Evolutionary conservation across 2,113 vertebrate species (phyloP), one percentile per base, ranked within the genome.

Genomic region (Archilochus colubris): DNA sequence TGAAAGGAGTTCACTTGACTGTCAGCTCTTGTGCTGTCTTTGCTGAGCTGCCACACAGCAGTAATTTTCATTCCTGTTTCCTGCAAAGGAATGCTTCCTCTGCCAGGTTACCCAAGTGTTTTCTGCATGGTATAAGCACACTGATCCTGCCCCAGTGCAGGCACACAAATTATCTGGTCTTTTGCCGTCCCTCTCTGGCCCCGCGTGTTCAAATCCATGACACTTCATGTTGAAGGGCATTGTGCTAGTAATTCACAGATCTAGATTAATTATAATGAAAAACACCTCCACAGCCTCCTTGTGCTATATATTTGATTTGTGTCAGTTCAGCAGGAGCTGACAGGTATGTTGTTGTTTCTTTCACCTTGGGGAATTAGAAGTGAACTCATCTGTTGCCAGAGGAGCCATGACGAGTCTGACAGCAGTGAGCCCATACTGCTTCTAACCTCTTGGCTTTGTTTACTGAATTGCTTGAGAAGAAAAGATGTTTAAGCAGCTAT

Each of bases 61-160:
- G 25, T 62, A 17, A 57, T n/a, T 78, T 82, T 84, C 10, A 10
- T 30, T 78, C 44, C 40, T 78, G 74, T 33, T 59, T 43, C 48
- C 46, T 82, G 69, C 24, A 18, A 22, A 33, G 31, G 9, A 54
- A 31, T 13, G 16, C 51, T 69, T 75, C 20, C 36, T 43, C 19
- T 24, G 51, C 14, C 11, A 51, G n/a, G 20, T 27, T 53, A 59
- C 23, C 10, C 27, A 67, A 27, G 4, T 7, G 18, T 21, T 38
- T 79, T 22, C 40, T 0, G 0, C 16, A 12, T 1, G 0, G 3
- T 55, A 3, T 3, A 22, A 55, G 10, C 22, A 44, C 4, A 18
- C 1, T 6, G 33, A 24, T 19, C 48, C 33, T 48, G 38, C 33
- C 13, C 0, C 0, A 33, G 28, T 7, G 31, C 38, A 30, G 22